Percentiles rank a stretch among this genome's conserved stretches.
phyloP scores from a whole-genome alignment of 2,888 invertebrate genomes.

The Pseudococcus jackbeardsleyi region DNA sequence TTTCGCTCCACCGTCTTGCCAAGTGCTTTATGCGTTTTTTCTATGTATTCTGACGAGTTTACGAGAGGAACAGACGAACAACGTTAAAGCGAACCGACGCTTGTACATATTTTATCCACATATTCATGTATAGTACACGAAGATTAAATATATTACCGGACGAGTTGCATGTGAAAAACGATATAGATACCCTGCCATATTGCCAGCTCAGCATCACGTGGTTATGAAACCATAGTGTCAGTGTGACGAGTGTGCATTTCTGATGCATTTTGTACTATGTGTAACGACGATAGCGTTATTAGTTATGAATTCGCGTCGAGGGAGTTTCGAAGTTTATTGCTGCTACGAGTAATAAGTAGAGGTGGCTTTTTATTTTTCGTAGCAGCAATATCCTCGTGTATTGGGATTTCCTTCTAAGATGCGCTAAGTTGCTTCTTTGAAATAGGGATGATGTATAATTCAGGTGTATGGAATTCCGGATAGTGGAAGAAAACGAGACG shows the following conservation, averaged over 20 bases:
- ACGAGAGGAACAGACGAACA: background rate
- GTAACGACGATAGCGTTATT: background rate
- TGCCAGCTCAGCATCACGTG: slow-evolving; percentile 38
- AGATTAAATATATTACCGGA: slow-evolving; percentile 24
- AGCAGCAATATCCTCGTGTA: too few species aligned
- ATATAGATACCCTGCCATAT: background rate
- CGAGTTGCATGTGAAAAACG: slow-evolving; percentile 6
- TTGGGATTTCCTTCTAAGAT: too few species aligned
- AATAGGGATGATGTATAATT: too few species aligned
- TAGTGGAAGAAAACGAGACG: too few species aligned
- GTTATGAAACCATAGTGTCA: background rate
- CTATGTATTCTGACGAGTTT: slow-evolving; percentile 1
- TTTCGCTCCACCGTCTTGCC: slow-evolving; percentile 2
- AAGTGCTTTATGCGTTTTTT: slow-evolving; percentile 39
- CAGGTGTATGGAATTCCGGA: too few species aligned
- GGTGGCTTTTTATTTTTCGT: too few species aligned
- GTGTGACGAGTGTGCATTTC: background rate
- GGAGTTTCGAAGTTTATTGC: background rate
- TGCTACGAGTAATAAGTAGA: background rate
- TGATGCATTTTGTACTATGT: background rate
- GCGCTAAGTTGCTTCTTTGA: too few species aligned
- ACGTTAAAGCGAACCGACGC: slow-evolving; percentile 2
- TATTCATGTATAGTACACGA: background rate
- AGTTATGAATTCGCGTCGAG: slow-evolving; percentile 8
- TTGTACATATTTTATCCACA: slow-evolving; percentile 16